Evolutionary conservation across 1,140 invertebrate genomes (phyloP), one percentile per base, ranked within the genome.

Genomic region (Vollenhovia emeryi): DNA sequence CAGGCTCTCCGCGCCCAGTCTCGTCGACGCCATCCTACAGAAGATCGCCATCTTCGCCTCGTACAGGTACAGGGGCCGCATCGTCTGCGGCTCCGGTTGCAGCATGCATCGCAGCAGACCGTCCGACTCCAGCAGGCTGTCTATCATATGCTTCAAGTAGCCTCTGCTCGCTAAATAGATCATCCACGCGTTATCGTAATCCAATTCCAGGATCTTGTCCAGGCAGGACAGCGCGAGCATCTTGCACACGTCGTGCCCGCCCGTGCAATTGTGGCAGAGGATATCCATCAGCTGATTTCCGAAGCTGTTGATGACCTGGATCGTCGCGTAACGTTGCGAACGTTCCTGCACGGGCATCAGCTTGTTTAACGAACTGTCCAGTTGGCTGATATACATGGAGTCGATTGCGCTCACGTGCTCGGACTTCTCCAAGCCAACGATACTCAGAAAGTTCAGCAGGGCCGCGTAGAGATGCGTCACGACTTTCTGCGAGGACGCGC

Each of bases 31-130:
- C 85, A 98, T 95, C 89, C 97, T 95, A 9, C 96, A 96, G 18
- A 99, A 95, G 75, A 98, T 95, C 68, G 98, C 96, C 96, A 99
- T 97, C 94, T 98, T 98, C 0, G 98, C 97, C 93, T 98, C 97
- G 94, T 98, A 99, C 1, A 99, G 96, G 95, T 98, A 99, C 0
- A 99, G 94, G 1, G 97, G 96, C 79, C 97, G 96, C 33, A 99
- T 95, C 13, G 97, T 96, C 52, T 97, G 96, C 0, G 97, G 96
- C 43, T 96, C 95, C 2, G 96, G 95, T 84, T 97, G 96, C 24
- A 99, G 92, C 18, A 98, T 95, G 66, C 95, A 94, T 87, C 96
- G 95, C 0, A 99, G 93, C 43, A 97, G 95, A 59, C 96, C 95
- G 92, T 98, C 97, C 62, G 97, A 97, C 75, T 97, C 96, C 50